Evolutionary conservation across 2,888 invertebrate genomes (phyloP).

Genomic region (Thumatha senex): DNA sequence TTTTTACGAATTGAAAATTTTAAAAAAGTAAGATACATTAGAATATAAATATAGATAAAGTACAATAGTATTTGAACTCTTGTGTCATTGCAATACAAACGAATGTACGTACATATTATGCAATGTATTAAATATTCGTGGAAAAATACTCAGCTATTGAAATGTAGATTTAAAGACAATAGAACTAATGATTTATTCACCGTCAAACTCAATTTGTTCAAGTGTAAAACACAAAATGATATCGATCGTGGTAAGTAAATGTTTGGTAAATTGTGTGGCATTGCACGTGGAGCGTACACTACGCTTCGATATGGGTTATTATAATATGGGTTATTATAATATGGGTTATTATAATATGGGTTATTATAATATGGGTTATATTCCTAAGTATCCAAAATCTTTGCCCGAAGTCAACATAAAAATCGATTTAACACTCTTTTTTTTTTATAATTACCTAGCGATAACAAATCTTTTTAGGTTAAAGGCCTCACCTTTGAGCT

Average conservation of each 20-base stretch:
- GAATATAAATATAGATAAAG: no score
- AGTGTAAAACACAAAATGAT: slow-evolving; percentile 30
- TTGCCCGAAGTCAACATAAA: no score
- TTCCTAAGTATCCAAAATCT: no score
- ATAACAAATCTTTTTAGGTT: no score
- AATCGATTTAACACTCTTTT: no score
- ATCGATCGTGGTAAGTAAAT: slow-evolving; percentile 18
- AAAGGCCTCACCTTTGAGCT: no score
- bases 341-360: no score
- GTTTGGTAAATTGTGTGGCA: slow-evolving; percentile 15
- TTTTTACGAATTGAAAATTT: neutral
- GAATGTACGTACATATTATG: slow-evolving; percentile 5
- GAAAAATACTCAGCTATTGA: slow-evolving; percentile 17
- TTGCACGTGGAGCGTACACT: slow-evolving; percentile 5
- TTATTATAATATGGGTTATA: no score
- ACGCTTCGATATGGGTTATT: neutral
- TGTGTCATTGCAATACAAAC: slow-evolving; percentile 2
- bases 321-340: no score
- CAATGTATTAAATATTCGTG: slow-evolving; percentile 10
- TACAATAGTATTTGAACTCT: neutral
- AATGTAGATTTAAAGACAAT: slow-evolving; percentile 40
- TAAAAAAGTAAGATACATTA: no score
- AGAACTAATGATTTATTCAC: slow-evolving; percentile 53
- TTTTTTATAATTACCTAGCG: no score
- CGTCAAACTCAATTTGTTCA: slow-evolving; percentile 43